Evolutionary conservation across 2,888 invertebrate genomes (phyloP), one percentile per base, ranked within the genome.

Genomic region (Cremastobaeus sp.): DNA sequence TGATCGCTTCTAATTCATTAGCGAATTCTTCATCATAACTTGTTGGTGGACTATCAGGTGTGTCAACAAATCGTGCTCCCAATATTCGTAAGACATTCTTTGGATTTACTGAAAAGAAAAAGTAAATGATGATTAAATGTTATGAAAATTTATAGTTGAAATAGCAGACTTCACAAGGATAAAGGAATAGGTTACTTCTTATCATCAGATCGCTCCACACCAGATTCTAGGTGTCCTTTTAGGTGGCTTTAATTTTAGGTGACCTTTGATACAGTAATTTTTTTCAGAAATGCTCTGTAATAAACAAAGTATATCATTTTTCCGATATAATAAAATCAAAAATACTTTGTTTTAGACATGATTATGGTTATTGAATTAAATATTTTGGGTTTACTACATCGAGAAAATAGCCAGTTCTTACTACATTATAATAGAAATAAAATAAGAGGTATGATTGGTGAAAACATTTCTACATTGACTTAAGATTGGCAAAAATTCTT

Each of bases 51-150:
- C 1, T 35, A 35, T 35, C 35, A 6, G 14, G 35, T 14, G 14
- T 11, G 35, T 35, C 14, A 14, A 3, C 6, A 35, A 35, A 35
- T 14, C 35, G 35, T 14, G 6, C 2, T 35, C 14, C 35, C 12
- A 35, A 14, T 35, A 35, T 11, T 35, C 5, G 12, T 14, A 14
- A 14, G 14, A 35, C 35, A 14, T 35, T 35, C 14, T 35, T 35
- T 11, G 14, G 35, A 35, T 35, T 35, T 35, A 35, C 35, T 35
- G n/a, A n/a, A 35, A n/a, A 35, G 14, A 35, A 35, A 12, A 35
- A 14, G 12, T 12, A 14, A 35, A 12, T 14, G 11, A 3, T n/a
- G 3, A 34, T 34, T 34, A 5, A 8, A 8, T 5, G 25, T 25
- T 25, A 5, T 25, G 3, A 25, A 25, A 3, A 25, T 3, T 25